Percentiles rank a stretch among this genome's conserved stretches.
phyloP scores from a whole-genome alignment of 30 jellyfish, hydroid and myxozoan genomes.

The Hydractinia echinata region DNA sequence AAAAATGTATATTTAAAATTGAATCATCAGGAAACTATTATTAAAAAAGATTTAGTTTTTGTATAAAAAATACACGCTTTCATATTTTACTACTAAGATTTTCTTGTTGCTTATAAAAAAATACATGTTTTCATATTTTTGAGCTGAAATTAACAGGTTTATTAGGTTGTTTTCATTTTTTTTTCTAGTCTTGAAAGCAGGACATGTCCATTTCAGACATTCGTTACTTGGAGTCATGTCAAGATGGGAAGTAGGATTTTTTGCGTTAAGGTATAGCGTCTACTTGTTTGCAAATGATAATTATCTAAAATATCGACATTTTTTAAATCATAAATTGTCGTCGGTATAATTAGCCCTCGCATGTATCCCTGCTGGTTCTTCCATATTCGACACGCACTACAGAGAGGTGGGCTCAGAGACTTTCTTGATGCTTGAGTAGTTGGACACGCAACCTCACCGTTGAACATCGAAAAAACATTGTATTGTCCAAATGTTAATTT shows the following conservation, averaged over 20 bases:
- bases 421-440: too few relatives aligned
- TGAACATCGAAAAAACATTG: background rate
- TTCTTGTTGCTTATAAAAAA: too few relatives aligned
- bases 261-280: constrained; percentile 48
- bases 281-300: background rate
- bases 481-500: background rate
- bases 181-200: constrained; percentile 62
- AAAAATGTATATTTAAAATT: too few relatives aligned
- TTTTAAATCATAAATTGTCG: background rate
- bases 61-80: too few relatives aligned
- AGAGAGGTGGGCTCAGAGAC: too few relatives aligned
- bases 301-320: background rate
- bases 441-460: too few relatives aligned
- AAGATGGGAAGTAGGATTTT: constrained; percentile 53
- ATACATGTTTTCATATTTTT: too few relatives aligned
- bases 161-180: background rate
- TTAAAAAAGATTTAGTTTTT: too few relatives aligned
- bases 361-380: too few relatives aligned
- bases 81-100: background rate
- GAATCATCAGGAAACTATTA: too few relatives aligned
- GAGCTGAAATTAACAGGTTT: too few relatives aligned
- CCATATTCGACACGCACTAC: too few relatives aligned
- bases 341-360: background rate
- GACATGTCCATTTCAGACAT: constrained; percentile 39
- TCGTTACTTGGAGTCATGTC: constrained; percentile 58